These are phyloP conservation scores for Burhinus oedicnemus DNA, from an alignment of 2,113 vertebrate species.

Conservation along the genomic window DNA sequence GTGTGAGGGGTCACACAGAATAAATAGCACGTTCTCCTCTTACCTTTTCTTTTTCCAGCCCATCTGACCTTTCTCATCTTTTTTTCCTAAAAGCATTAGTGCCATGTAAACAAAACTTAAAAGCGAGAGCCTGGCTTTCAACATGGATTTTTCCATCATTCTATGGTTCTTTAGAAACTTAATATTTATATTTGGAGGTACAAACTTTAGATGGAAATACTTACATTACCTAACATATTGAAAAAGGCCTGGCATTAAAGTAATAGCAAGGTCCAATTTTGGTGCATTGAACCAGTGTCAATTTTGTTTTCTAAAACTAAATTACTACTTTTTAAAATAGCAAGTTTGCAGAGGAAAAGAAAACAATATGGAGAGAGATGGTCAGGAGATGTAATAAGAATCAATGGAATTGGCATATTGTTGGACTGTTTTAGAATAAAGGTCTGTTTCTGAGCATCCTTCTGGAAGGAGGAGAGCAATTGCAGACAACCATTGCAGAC, in stretches of 20 bases:
- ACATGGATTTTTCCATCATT: neutral
- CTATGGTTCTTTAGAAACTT: neutral
- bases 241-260: neutral
- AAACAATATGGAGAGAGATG: neutral
- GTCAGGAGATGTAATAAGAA: neutral
- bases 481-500: neutral
- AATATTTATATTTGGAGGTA: neutral
- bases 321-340: neutral
- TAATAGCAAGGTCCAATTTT: neutral
- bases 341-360: neutral
- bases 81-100: neutral
- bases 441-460: neutral
- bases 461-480: neutral
- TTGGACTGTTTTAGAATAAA: neutral
- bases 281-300: neutral
- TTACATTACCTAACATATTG: neutral
- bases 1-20: accelerated
- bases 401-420: neutral
- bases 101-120: neutral
- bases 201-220: neutral
- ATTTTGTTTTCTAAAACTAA: neutral
- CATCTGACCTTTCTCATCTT: neutral
- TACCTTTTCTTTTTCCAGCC: neutral
- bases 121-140: neutral
- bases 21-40: neutral